Conservation (phyloP, 2,113 vertebrate genomes). For the Melanotaenia duboulayi region DNA sequence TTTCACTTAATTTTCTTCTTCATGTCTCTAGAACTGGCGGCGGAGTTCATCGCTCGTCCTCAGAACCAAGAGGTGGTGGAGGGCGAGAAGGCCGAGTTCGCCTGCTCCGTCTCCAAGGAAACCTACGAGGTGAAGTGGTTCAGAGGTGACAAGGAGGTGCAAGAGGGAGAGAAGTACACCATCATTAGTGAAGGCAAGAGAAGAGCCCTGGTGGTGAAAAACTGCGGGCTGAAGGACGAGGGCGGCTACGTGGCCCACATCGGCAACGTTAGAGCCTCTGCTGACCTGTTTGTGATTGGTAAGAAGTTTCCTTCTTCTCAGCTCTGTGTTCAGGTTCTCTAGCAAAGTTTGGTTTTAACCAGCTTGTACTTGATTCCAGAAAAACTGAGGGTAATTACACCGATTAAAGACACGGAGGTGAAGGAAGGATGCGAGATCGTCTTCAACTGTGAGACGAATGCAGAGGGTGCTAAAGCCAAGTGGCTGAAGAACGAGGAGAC, state of each 20-base stretch:
- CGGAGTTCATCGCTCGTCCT: conserved; percentile 95
- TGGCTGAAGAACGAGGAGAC: conserved; percentile 94
- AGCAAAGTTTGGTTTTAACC: not conserved
- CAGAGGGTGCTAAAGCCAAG: conserved; percentile 94
- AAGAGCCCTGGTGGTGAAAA: conserved; percentile 88
- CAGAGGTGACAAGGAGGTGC: conserved; percentile 84
- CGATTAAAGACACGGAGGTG: conserved; percentile 89
- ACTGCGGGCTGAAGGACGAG: conserved; percentile 87
- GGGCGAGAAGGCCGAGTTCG: conserved; percentile 94
- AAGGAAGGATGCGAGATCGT: conserved; percentile 92
- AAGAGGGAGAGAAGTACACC: conserved; percentile 88
- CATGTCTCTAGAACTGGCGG: conserved; percentile 91
- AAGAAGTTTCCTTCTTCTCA: conserved; percentile 46
- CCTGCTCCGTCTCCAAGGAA: conserved; percentile 95
- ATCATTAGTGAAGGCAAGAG: conserved; percentile 93
- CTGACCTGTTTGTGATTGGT: conserved; percentile 91
- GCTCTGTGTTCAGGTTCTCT: rapidly evolving
- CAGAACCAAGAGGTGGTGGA: conserved; percentile 95
- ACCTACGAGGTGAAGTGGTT: conserved; percentile 92
- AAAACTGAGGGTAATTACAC: conserved; percentile 93
- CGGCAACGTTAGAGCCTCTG: conserved; percentile 88
- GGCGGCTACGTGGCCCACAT: conserved; percentile 88
- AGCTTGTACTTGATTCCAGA: conserved; percentile 80
- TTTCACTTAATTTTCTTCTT: no score
- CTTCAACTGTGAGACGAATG: conserved; percentile 96